Conservation (phyloP, 2,888 invertebrate genomes). For the Agrotis segetum region DNA sequence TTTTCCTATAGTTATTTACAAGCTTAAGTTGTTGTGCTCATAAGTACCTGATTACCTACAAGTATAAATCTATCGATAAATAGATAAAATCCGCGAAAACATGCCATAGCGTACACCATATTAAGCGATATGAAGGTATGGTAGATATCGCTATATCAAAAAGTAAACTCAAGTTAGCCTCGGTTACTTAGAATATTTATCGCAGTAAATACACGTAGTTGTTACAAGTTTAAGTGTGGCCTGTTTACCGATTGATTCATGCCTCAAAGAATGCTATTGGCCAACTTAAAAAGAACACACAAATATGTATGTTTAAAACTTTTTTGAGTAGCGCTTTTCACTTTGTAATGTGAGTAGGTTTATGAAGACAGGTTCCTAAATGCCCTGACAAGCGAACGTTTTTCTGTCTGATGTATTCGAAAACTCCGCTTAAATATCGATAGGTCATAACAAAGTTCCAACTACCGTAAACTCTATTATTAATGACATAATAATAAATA, state of each 20-base stretch:
- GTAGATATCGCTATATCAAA: slow-evolving; percentile 77
- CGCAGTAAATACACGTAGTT: slow-evolving; percentile 64
- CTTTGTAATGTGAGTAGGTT: slow-evolving; percentile 7
- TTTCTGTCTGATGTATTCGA: slow-evolving; percentile 25
- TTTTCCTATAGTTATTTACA: slow-evolving; percentile 35
- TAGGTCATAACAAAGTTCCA: slow-evolving; percentile 33
- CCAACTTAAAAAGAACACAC: slow-evolving; percentile 49
- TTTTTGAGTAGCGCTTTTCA: slow-evolving; percentile 51
- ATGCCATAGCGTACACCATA: slow-evolving; percentile 61
- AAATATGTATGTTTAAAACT: slow-evolving; percentile 47
- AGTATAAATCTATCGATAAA: slow-evolving; percentile 58
- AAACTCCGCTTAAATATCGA: slow-evolving; percentile 20
- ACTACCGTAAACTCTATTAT: slow-evolving; percentile 48
- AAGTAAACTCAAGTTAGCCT: slow-evolving; percentile 81
- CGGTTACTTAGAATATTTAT: slow-evolving; percentile 80
- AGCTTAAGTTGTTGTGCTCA: slow-evolving; percentile 31
- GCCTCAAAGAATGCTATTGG: slow-evolving; percentile 59
- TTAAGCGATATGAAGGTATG: slow-evolving; percentile 61
- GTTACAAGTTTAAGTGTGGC: slow-evolving; percentile 57
- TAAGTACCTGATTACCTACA: slow-evolving; percentile 48
- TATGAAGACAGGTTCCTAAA: background rate
- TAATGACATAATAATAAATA: too few species aligned
- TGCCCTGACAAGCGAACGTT: slow-evolving; percentile 1
- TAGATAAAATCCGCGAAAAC: slow-evolving; percentile 67
- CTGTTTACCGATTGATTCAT: slow-evolving; percentile 70